These are phyloP conservation scores for Lithophane leautieri DNA, from an alignment of 2,888 invertebrate genomes.

Conservation along the genomic window DNA sequence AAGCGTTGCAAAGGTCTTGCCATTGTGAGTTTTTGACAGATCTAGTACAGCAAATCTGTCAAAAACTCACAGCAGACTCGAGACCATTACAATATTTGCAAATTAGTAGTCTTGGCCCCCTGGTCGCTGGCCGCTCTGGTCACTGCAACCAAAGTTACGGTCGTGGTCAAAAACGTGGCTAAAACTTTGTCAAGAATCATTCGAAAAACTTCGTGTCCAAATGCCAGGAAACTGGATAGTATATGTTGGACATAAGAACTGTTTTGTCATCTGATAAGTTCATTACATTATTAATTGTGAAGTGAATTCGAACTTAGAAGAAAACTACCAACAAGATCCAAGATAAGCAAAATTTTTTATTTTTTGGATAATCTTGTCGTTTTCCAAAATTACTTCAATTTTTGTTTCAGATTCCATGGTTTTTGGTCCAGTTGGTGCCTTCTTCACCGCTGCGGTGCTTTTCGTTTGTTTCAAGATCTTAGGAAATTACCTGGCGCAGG, in stretches of 20 bases:
- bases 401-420: slow-evolving; percentile 76
- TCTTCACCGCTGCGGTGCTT: slow-evolving; percentile 21
- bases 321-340: slow-evolving; percentile 37
- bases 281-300: slow-evolving; percentile 16
- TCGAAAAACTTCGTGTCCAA: slow-evolving; percentile 3
- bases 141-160: background rate
- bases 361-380: slow-evolving; percentile 60
- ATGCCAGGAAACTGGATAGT: background rate
- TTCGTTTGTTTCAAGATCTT: slow-evolving; percentile 33
- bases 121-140: no score
- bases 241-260: background rate
- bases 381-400: slow-evolving; percentile 76
- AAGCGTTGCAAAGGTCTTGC: background rate
- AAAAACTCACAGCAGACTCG: no score
- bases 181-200: background rate
- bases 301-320: slow-evolving; percentile 38
- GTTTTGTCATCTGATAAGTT: slow-evolving; percentile 23
- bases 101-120: background rate
- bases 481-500: slow-evolving; percentile 32
- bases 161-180: background rate
- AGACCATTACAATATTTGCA: background rate
- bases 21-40: background rate
- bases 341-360: slow-evolving; percentile 66
- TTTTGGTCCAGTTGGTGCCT: slow-evolving; percentile 26
- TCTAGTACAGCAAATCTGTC: background rate